Percentiles rank a stretch among this genome's conserved stretches.
phyloP scores from a whole-genome alignment of 2,113 vertebrate genomes.

The Laticauda laticaudata region DNA sequence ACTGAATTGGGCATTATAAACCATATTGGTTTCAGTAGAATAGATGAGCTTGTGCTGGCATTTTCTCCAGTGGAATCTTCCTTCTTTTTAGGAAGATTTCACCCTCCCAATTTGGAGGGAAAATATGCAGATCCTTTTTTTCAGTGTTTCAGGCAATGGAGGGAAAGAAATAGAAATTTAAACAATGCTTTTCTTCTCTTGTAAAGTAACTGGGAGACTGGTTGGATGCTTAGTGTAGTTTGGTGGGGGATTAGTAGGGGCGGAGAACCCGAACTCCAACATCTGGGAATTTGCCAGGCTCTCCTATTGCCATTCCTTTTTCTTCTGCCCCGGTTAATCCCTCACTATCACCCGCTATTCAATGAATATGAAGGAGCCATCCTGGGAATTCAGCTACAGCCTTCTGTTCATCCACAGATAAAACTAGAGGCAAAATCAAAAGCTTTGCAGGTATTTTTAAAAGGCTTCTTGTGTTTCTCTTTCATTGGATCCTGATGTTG shows the following conservation, averaged over 20 bases:
- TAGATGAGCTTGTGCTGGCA: background rate
- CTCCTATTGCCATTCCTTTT: background rate
- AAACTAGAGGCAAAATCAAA: background rate
- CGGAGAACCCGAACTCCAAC: background rate
- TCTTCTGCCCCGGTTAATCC: background rate
- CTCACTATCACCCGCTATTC: background rate
- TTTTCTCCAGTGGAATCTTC: background rate
- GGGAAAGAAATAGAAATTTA: background rate
- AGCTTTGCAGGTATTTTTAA: background rate
- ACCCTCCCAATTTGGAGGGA: background rate
- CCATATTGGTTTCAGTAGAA: background rate
- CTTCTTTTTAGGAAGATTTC: background rate
- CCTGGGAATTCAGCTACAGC: background rate
- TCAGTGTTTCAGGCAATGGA: background rate
- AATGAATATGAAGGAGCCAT: background rate
- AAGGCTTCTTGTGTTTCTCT: background rate
- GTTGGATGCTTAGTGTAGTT: background rate
- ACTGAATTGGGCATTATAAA: background rate
- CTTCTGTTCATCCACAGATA: background rate
- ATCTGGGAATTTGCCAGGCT: background rate
- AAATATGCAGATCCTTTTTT: background rate
- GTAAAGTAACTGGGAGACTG: background rate
- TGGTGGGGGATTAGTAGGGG: background rate
- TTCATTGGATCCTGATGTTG: background rate
- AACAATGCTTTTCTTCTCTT: background rate